These are phyloP conservation scores for Morone saxatilis DNA, from an alignment of 2,113 vertebrate species.

Conservation along the genomic window DNA sequence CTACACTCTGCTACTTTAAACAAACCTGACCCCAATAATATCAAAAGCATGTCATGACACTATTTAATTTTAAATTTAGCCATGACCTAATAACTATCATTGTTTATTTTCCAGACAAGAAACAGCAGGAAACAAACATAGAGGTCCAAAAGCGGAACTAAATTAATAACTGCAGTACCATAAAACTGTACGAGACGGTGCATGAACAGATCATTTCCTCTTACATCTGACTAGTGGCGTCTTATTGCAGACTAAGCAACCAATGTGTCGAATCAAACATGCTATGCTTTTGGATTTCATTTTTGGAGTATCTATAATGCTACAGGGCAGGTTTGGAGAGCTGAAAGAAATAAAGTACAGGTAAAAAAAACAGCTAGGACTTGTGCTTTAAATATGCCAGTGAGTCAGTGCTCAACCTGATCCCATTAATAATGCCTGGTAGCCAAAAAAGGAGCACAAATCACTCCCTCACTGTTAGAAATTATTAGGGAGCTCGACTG, in stretches of 20 bases:
- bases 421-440: conserved; percentile 11
- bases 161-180: not conserved
- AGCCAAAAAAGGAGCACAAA: conserved; percentile 28
- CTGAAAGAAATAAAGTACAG: not conserved
- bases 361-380: not conserved
- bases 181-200: not conserved
- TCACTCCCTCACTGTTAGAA: not conserved
- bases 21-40: not conserved
- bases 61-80: conserved; percentile 2
- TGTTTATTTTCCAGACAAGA: not conserved
- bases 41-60: not conserved
- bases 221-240: not conserved
- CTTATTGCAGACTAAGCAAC: not conserved
- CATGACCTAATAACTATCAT: not conserved
- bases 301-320: not conserved
- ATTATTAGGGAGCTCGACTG: conserved; percentile 41
- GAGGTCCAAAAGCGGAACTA: conserved; percentile 1
- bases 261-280: not conserved
- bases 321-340: not conserved
- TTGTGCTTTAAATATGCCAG: conserved; percentile 15
- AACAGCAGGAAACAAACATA: not conserved
- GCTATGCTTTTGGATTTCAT: not conserved
- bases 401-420: conserved; percentile 16
- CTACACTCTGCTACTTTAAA: not conserved
- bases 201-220: not conserved